These are phyloP conservation scores for Stenoptilia bipunctidactyla DNA, from an alignment of 2,888 invertebrate genomes.

Conservation along the genomic window DNA sequence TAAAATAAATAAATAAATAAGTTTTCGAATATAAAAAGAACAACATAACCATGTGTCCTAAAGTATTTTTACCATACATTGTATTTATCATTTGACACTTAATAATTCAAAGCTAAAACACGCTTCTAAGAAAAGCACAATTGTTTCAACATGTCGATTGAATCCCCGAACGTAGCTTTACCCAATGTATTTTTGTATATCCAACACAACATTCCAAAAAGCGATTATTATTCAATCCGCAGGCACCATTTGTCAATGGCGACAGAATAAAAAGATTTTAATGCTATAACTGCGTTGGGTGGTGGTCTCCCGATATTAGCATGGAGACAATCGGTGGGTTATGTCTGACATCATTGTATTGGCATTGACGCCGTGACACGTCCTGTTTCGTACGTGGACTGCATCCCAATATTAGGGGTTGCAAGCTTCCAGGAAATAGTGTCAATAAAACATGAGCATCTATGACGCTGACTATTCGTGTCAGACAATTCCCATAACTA, in stretches of 20 bases:
- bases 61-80: neutral
- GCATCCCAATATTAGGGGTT: conserved; percentile 27
- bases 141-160: conserved; percentile 11
- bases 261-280: conserved; percentile 29
- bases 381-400: conserved; percentile 44
- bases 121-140: conserved; percentile 13
- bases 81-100: neutral
- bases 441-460: conserved; percentile 10
- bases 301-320: conserved; percentile 29
- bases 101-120: conserved; percentile 8
- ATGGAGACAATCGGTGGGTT: conserved; percentile 38
- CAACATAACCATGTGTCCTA: too few relatives aligned
- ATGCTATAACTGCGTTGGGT: conserved; percentile 28
- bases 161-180: neutral
- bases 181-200: conserved; percentile 24
- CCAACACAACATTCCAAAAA: conserved; percentile 15
- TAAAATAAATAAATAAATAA: too few relatives aligned
- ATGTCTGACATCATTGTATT: conserved; percentile 40
- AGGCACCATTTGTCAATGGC: conserved; percentile 36
- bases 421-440: conserved; percentile 27
- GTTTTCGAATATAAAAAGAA: too few relatives aligned
- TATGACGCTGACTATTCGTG: too few relatives aligned
- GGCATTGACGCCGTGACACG: conserved; percentile 42
- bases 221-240: conserved; percentile 46
- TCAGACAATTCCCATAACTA: too few relatives aligned